Evolutionary conservation across 1,140 invertebrate genomes (phyloP).

Genomic region (Oscheius sp.): DNA sequence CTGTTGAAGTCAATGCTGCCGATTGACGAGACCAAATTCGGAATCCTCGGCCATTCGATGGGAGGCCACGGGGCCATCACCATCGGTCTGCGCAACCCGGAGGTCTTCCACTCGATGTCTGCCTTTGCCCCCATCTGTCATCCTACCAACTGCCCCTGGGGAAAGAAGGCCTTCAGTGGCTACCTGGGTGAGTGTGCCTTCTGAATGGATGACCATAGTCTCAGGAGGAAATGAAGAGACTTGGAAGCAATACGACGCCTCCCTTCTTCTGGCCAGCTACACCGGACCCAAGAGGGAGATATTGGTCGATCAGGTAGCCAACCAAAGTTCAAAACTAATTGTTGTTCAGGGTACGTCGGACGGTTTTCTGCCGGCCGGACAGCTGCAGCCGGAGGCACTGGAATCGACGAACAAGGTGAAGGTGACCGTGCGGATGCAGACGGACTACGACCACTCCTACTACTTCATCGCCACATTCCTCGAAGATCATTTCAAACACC

Average conservation of each 20-base stretch:
- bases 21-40: slow-evolving; percentile 61
- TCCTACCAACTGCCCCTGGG: slow-evolving; percentile 80
- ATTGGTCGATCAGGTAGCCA: slow-evolving; percentile 75
- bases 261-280: slow-evolving; percentile 77
- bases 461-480: slow-evolving; percentile 91
- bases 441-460: slow-evolving; percentile 91
- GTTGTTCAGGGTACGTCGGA: slow-evolving; percentile 74
- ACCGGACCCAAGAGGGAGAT: slow-evolving; percentile 79
- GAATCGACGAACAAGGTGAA: slow-evolving; percentile 68
- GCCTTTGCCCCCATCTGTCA: slow-evolving; percentile 96
- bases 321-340: background rate
- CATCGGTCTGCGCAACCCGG: slow-evolving; percentile 85
- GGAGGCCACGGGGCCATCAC: slow-evolving; percentile 85
- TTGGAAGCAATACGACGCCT: slow-evolving; percentile 87
- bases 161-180: slow-evolving; percentile 75
- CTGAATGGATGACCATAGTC: slow-evolving; percentile 63
- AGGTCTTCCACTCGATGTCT: slow-evolving; percentile 81
- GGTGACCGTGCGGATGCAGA: slow-evolving; percentile 72
- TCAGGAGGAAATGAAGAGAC: slow-evolving; percentile 29
- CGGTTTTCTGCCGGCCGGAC: slow-evolving; percentile 74
- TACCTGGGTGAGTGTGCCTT: slow-evolving; percentile 73
- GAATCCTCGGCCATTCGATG: slow-evolving; percentile 63
- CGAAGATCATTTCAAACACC: slow-evolving; percentile 76
- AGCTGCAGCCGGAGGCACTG: slow-evolving; percentile 83
- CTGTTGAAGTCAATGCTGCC: slow-evolving; percentile 76